phyloP scores from a whole-genome alignment of 1,140 invertebrate species.

The Drosophila leontia region DNA sequence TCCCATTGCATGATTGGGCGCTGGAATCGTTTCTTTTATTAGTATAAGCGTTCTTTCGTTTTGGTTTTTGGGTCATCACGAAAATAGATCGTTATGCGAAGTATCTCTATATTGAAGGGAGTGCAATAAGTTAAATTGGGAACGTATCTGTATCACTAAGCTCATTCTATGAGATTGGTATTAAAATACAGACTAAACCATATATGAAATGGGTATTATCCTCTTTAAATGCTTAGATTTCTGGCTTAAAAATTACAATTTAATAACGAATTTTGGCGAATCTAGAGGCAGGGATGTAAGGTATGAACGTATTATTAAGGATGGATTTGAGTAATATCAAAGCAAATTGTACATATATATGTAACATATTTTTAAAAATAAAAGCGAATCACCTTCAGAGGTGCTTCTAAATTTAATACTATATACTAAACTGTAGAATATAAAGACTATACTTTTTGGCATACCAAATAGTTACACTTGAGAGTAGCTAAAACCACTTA shows the following conservation, averaged over 20 bases:
- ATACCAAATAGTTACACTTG: too few species aligned
- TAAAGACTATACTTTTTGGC: too few species aligned
- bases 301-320: too few species aligned
- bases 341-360: too few species aligned
- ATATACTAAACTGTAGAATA: background rate
- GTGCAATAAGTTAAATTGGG: background rate
- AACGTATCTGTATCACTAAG: background rate
- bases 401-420: background rate
- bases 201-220: background rate
- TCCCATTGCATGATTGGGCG: conserved; percentile 18
- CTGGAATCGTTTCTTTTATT: conserved; percentile 15
- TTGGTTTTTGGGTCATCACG: conserved; percentile 42
- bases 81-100: conserved; percentile 15
- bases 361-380: background rate
- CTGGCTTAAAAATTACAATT: too few species aligned
- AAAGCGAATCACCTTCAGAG: too few species aligned
- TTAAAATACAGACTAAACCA: background rate
- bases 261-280: too few species aligned
- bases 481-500: background rate
- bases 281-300: too few species aligned
- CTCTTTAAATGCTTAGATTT: background rate
- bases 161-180: background rate
- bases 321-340: too few species aligned
- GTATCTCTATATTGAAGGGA: background rate
- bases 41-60: conserved; percentile 20